phyloP scores from a whole-genome alignment of 2,113 vertebrate species.

The Pagrus major region DNA sequence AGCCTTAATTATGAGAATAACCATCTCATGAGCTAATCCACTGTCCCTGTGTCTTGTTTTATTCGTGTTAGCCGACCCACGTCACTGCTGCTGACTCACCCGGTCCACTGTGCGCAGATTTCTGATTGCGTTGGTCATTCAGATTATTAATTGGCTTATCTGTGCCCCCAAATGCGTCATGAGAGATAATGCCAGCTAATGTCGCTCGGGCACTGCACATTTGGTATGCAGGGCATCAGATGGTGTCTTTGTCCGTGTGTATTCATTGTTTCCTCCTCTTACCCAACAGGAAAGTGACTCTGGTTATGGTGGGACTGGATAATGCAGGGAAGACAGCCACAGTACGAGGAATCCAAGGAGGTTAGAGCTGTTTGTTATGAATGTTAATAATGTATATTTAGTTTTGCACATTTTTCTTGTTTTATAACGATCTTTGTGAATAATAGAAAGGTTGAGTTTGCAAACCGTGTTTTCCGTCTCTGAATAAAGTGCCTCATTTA shows the following conservation, averaged over 20 bases:
- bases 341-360: conserved; percentile 95
- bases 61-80: background rate
- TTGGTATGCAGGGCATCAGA: background rate
- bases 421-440: background rate
- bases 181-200: conserved; percentile 38
- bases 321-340: conserved; percentile 96
- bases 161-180: conserved; percentile 41
- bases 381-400: background rate
- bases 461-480: background rate
- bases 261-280: conserved; percentile 3
- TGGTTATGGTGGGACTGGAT: conserved; percentile 97
- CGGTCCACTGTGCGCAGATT: background rate
- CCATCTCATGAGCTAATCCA: background rate
- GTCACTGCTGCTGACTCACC: conserved; percentile 42
- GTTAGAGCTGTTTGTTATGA: conserved; percentile 74
- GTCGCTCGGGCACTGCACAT: background rate
- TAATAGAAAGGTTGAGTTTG: background rate
- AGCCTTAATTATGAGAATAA: no score
- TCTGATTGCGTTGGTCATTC: conserved; percentile 33
- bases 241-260: background rate
- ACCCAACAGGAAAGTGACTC: conserved; percentile 92
- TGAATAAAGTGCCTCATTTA: background rate
- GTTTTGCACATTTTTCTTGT: background rate
- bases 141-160: conserved; percentile 54
- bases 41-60: background rate